These are phyloP conservation scores for Myotis pilosus DNA, from an alignment of 2,797 vertebrate species.

Conservation along the genomic window DNA sequence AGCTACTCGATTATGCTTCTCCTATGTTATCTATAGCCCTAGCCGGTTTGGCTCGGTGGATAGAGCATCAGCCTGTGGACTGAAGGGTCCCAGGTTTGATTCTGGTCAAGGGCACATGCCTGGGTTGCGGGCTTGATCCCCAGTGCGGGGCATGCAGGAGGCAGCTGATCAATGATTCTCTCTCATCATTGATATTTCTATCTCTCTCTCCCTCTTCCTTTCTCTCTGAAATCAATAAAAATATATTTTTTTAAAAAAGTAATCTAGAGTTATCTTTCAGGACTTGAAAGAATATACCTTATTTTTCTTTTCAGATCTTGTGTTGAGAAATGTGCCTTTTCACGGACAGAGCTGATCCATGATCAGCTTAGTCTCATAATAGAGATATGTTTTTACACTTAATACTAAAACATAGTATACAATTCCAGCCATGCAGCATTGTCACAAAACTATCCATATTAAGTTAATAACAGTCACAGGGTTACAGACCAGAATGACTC, in stretches of 20 bases:
- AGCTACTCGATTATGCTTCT: not conserved
- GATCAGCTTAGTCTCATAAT: not conserved
- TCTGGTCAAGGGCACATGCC: too few relatives aligned
- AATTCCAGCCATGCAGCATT: not conserved
- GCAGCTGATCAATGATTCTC: too few relatives aligned
- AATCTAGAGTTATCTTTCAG: not conserved
- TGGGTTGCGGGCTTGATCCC: too few relatives aligned
- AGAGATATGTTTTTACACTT: constrained; percentile 37
- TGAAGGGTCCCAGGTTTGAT: too few relatives aligned
- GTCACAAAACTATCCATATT: not conserved
- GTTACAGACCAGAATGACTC: not conserved
- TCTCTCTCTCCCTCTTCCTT: too few relatives aligned
- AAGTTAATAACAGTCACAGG: not conserved
- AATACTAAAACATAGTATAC: not conserved
- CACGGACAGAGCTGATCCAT: not conserved
- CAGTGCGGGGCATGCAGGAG: too few relatives aligned
- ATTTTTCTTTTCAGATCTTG: not conserved
- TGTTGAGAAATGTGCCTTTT: constrained; percentile 37
- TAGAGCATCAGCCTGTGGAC: too few relatives aligned
- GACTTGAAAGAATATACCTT: not conserved
- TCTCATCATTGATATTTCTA: too few relatives aligned
- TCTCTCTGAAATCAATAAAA: too few relatives aligned
- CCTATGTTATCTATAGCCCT: too few relatives aligned
- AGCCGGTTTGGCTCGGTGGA: too few relatives aligned
- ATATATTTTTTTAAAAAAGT: not conserved